Evolutionary conservation across 2,113 vertebrate genomes (phyloP).

Genomic region (Casuarius casuarius): DNA sequence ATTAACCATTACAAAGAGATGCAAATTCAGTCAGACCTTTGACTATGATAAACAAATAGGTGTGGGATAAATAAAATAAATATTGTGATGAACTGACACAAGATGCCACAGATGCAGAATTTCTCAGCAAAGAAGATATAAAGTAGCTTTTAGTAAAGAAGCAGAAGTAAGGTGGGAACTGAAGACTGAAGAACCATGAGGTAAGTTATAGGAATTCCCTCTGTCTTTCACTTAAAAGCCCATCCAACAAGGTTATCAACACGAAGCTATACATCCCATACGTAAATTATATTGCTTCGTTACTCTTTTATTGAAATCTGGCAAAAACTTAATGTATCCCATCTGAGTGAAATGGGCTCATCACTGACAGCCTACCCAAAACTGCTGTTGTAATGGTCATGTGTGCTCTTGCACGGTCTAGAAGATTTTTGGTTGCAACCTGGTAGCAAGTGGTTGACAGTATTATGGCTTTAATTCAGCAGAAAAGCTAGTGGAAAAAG

Average conservation of each 20-base stretch:
- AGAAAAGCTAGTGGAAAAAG: background rate
- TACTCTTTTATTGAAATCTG: background rate
- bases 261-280: background rate
- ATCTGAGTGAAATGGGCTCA: background rate
- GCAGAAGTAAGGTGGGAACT: background rate
- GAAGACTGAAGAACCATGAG: background rate
- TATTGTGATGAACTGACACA: background rate
- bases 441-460: background rate
- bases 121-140: background rate
- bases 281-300: background rate
- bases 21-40: background rate
- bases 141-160: background rate
- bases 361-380: background rate
- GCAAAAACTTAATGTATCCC: background rate
- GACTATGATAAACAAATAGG: rapidly evolving
- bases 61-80: background rate
- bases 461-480: background rate
- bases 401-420: background rate
- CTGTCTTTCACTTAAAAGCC: background rate
- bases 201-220: background rate
- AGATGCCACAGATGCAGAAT: background rate
- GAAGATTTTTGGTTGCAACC: background rate
- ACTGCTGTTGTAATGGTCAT: background rate
- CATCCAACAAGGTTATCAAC: background rate
- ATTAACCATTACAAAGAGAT: background rate